Evolutionary conservation across 2,113 vertebrate species (phyloP).

Genomic region (Struthio camelus): DNA sequence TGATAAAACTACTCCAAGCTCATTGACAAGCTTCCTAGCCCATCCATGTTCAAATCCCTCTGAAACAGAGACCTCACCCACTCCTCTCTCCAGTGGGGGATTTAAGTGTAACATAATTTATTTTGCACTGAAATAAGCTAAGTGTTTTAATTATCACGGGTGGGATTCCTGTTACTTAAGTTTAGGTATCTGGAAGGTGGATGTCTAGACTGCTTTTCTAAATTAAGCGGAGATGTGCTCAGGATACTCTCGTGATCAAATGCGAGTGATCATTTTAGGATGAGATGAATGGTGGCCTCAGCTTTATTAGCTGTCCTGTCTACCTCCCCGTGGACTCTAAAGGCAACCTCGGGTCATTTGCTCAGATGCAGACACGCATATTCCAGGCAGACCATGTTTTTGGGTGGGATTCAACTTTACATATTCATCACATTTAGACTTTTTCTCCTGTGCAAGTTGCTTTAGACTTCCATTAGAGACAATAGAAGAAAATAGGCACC

Average conservation of each 20-base stretch:
- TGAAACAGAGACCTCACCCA: neutral
- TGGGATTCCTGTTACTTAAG: neutral
- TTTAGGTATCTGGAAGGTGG: neutral
- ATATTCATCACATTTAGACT: fast-evolving
- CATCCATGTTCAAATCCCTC: neutral
- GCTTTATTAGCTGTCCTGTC: neutral
- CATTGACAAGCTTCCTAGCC: neutral
- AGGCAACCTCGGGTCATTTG: neutral
- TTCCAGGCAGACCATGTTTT: neutral
- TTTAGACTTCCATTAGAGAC: neutral
- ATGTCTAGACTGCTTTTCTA: neutral
- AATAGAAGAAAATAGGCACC: neutral
- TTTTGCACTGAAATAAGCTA: neutral
- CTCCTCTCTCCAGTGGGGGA: neutral
- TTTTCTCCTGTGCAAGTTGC: neutral
- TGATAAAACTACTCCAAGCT: constrained; percentile 31
- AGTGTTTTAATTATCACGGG: neutral
- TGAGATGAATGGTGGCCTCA: neutral
- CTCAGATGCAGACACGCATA: neutral
- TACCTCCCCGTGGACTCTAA: neutral
- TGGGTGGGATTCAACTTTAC: neutral
- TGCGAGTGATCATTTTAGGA: fast-evolving
- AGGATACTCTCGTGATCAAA: neutral
- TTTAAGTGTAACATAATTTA: neutral
- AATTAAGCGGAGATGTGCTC: neutral